Base-by-base conservation (phyloP, 2,888 invertebrate genomes). In the Argynnis bischoffii region DNA sequence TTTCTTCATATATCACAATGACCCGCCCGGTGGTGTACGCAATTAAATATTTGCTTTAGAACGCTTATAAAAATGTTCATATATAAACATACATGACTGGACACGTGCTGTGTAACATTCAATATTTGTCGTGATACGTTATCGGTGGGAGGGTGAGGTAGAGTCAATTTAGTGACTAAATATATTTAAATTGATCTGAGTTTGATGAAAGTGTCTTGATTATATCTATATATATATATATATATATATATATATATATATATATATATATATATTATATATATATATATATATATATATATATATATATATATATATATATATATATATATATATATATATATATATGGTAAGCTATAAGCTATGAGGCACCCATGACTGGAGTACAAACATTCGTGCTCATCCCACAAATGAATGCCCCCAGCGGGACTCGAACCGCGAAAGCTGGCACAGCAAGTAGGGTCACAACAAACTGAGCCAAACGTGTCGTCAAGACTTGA, bases 51-150 rank as follows among this genome's bases (percentile, higher is more conserved):
- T 59, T 59, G n/a, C 11, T 21, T 16, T 46, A 6, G 18, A 56
- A 56, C 18, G 21, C n/a, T 18, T 56, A 56, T 56, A 56, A 56
- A 55, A 46, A 8, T 47, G 16, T 46, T 15, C 26, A 26, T 48
- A 48, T 59, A 26, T 26, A 26, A n/a, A 26, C 48, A 59, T n/a
- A 35, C 59, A 26, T 2, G 35, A 41, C 18, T n/a, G 59, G 55
- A 63, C 70, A 65, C 70, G 70, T 70, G 70, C 68, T 65, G 31
- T 15, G 21, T 35, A 56, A 16, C 11, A 18, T 59, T 55, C 63
- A 63, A 60, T 68, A 63, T 68, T 67, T 67, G 47, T 51, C 63
- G 35, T 68, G 68, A 70, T 70, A 65, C 26, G 18, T 26, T 68
- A 63, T 70, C 68, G 18, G 41, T 48, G 31, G 67, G 63, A 55